Base-by-base conservation (phyloP, 2,888 invertebrate species). In the Andrena trimmerana region DNA sequence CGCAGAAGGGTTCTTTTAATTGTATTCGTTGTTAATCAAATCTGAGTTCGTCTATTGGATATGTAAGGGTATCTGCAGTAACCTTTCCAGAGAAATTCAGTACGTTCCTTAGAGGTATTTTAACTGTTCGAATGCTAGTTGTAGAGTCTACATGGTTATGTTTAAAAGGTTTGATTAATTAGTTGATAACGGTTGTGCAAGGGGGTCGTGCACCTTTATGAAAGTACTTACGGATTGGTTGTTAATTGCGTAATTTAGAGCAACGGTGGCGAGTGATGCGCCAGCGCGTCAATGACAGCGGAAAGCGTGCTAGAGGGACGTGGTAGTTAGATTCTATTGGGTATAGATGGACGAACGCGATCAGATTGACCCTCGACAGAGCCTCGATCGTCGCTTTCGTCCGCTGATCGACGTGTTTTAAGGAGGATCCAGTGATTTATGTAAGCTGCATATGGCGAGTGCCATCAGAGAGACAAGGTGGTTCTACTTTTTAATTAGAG, bases 381-480 rank as follows among this genome's bases (percentile, higher is more conserved):
- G n/a, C 60, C 65, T 84, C 79, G 85, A 88, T 83, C 87, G 59
- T 84, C 86, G 77, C 74, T 77, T 83, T 88, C 80, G 85, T 83
- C 71, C 78, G 80, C 66, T 36, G 36, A 75, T 81, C 65, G 48
- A 63, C n/a, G 42, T 16, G 68, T 77, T 85, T 83, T 65, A 69
- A 70, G 13, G 72, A 48, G 77, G 50, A 85, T 76, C 62, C 50
- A 68, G 33, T 16, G 72, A 81, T 74, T 68, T 57, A 59, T 24
- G 36, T 73, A 54, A 73, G 69, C 48, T 73, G 75, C 29, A 75
- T 59, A 83, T 74, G 80, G 76, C 83, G 29, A 74, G 78, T 81
- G 81, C 72, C 72, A 81, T 87, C 72, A 50, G 68, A 60, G 73
- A 65, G 76, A 75, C 75, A 65, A 80, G 66, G 31, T 33, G 66